phyloP scores from a whole-genome alignment of 1,140 invertebrate genomes.

The Drosophila lacertosa region DNA sequence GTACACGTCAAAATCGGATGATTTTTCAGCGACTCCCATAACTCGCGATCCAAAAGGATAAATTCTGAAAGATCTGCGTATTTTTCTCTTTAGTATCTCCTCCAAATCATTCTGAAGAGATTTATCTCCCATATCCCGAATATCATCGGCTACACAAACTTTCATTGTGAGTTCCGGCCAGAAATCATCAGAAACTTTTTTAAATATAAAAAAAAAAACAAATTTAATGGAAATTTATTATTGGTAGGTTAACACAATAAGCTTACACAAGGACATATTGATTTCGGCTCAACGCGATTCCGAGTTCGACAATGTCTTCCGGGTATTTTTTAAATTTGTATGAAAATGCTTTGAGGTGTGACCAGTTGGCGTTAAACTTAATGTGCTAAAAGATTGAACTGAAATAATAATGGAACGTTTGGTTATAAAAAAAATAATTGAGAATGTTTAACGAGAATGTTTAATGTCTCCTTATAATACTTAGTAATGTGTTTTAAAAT shows the following conservation, averaged over 20 bases:
- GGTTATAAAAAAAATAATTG: too few relatives aligned
- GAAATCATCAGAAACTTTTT: neutral
- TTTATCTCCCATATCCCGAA: neutral
- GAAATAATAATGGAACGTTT: neutral
- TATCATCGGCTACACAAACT: neutral
- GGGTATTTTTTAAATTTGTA: too few relatives aligned
- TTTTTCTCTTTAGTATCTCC: neutral
- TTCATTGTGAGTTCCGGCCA: slow-evolving; percentile 5
- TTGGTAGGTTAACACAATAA: neutral
- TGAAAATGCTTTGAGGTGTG: neutral
- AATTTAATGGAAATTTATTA: neutral
- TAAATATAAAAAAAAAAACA: neutral
- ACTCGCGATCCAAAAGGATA: slow-evolving; percentile 14
- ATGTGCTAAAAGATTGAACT: too few relatives aligned
- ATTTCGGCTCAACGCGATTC: too few relatives aligned
- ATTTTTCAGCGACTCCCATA: slow-evolving; percentile 22
- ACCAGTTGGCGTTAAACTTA: neutral
- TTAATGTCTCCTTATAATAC: too few relatives aligned
- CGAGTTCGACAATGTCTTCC: neutral
- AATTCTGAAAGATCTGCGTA: neutral
- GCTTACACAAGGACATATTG: neutral
- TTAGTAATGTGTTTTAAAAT: too few relatives aligned
- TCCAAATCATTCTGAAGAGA: neutral
- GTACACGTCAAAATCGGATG: slow-evolving; percentile 40
- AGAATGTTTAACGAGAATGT: too few relatives aligned